Conservation (phyloP, 2,797 vertebrate genomes). For the Odontamblyopus lacepedii region DNA sequence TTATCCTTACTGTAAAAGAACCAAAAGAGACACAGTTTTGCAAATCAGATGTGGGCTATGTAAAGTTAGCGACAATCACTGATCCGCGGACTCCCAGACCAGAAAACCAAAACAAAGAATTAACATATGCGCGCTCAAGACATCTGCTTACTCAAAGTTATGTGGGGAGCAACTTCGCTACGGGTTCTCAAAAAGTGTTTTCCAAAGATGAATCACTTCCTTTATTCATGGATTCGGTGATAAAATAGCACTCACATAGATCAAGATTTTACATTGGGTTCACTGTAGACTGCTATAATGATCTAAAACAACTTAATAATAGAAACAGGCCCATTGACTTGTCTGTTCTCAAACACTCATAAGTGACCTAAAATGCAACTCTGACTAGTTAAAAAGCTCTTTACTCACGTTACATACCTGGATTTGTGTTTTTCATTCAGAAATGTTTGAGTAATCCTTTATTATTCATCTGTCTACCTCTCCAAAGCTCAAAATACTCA, state of each 20-base stretch:
- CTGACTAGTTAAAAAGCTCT: neutral
- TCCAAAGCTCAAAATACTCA: no score
- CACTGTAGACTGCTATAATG: neutral
- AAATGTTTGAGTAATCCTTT: no score
- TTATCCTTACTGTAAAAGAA: conserved; percentile 53
- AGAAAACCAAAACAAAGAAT: conserved; percentile 2
- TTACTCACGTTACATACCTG: neutral
- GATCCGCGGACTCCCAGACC: neutral
- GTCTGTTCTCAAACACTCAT: neutral
- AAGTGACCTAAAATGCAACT: neutral
- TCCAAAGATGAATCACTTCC: neutral
- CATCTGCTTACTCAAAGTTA: neutral
- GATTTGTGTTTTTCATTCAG: no score
- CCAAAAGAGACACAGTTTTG: conserved; percentile 19
- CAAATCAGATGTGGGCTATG: conserved; percentile 14
- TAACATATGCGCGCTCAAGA: neutral
- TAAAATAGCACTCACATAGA: neutral
- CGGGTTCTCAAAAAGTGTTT: neutral
- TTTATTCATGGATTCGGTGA: neutral
- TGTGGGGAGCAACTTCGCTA: neutral
- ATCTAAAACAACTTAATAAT: neutral
- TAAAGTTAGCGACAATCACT: conserved; percentile 7
- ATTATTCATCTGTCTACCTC: no score
- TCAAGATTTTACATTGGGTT: neutral
- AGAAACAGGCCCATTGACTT: neutral